These are phyloP conservation scores for Drosophila pseudoananassae DNA, from an alignment of 1,140 invertebrate species.

Conservation along the genomic window DNA sequence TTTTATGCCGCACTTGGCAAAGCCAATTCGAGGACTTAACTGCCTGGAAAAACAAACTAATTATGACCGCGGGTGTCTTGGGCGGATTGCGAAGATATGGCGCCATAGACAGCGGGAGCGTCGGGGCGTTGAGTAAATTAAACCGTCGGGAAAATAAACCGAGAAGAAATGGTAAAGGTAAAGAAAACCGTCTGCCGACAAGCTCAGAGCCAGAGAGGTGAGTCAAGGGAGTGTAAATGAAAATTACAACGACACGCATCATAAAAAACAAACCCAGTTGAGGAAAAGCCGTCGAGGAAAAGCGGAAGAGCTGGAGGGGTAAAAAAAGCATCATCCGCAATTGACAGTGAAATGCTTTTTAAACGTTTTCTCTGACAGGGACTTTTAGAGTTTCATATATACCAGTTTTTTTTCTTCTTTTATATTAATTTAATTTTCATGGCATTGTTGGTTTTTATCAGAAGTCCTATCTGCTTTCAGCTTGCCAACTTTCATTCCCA, in stretches of 20 bases:
- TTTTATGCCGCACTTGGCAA: constrained; percentile 43
- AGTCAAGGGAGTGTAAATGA: constrained; percentile 35
- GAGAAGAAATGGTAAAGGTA: constrained; percentile 42
- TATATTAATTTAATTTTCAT: constrained; percentile 65
- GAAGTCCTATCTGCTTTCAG: not conserved
- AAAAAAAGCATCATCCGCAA: constrained; percentile 48
- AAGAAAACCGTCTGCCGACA: constrained; percentile 15
- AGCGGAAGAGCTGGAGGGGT: constrained; percentile 16
- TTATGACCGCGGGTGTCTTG: constrained; percentile 73
- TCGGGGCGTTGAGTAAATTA: constrained; percentile 68
- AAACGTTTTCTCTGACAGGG: constrained; percentile 41
- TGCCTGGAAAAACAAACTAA: constrained; percentile 81
- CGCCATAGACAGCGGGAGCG: constrained; percentile 11
- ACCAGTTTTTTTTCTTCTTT: constrained; percentile 24
- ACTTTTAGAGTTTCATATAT: constrained; percentile 2
- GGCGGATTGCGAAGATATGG: constrained; percentile 13
- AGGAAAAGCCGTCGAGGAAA: constrained; percentile 30
- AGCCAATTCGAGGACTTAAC: constrained; percentile 74
- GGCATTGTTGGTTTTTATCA: constrained; percentile 43
- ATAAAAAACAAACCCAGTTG: constrained; percentile 39
- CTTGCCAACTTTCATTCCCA: constrained; percentile 42
- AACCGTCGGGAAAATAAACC: constrained; percentile 66
- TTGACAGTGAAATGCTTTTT: constrained; percentile 80
- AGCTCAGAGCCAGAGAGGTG: not conserved
- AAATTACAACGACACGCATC: constrained; percentile 60